Percentiles rank a stretch among this genome's conserved stretches.
These are phyloP conservation scores for Chrysodeixis includens DNA, from an alignment of 2,888 invertebrate species.

Conservation along the genomic window DNA sequence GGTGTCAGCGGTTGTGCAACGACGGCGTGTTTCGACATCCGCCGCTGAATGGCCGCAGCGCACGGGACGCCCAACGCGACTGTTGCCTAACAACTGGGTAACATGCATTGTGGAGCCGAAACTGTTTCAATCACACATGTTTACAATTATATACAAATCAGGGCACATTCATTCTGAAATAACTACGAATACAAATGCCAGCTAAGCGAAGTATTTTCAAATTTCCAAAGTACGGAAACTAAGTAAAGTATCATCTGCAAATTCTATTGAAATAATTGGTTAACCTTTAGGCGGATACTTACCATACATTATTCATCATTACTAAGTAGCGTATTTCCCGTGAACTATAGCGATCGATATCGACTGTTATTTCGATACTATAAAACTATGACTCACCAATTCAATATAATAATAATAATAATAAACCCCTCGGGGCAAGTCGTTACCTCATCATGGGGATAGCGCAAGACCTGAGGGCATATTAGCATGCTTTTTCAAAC, in stretches of 20 bases:
- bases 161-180: no score
- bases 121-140: not conserved
- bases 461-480: no score
- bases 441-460: no score
- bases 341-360: not conserved
- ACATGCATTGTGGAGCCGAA: conserved; percentile 27
- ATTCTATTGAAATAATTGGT: no score
- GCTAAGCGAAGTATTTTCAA: no score
- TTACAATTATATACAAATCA: no score
- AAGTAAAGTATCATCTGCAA: no score
- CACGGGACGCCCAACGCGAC: conserved; percentile 8
- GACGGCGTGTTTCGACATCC: conserved; percentile 50
- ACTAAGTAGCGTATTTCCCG: not conserved
- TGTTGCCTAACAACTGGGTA: conserved; percentile 42
- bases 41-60: conserved; percentile 41
- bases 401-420: no score
- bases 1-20: conserved; percentile 67
- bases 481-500: no score
- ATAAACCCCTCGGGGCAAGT: no score
- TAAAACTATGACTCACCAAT: conserved; percentile 15
- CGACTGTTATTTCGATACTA: not conserved
- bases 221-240: no score
- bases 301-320: not conserved
- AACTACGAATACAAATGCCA: no score
- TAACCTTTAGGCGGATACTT: not conserved